Percentiles rank a stretch among this genome's conserved stretches.
Conservation (phyloP, 2,888 invertebrate genomes). For the Cerastis rubricosa region DNA sequence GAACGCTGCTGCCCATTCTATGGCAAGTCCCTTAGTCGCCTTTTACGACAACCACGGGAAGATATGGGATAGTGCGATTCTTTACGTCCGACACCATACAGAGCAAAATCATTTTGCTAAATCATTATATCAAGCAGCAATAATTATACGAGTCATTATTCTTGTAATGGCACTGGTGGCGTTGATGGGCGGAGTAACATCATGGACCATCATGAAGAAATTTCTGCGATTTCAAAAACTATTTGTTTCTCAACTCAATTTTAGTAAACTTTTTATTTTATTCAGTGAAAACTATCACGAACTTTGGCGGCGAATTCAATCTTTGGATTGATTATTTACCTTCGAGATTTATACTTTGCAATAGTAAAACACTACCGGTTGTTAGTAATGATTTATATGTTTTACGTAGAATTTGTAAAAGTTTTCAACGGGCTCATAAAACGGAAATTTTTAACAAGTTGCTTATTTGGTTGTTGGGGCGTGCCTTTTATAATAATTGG, state of each 20-base stretch:
- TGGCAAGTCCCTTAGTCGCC: no score
- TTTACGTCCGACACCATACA: no score
- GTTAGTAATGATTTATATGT: conserved; percentile 1
- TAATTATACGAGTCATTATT: not conserved
- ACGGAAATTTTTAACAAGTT: not conserved
- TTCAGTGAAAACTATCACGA: no score
- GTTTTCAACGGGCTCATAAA: not conserved
- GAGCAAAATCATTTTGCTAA: no score
- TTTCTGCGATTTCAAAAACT: conserved; percentile 6
- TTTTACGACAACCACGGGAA: no score
- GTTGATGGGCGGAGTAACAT: not conserved
- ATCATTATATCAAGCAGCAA: not conserved
- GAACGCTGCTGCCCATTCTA: no score
- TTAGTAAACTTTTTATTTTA: not conserved
- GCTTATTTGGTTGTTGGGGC: conserved; percentile 1
- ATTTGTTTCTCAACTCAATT: conserved; percentile 3
- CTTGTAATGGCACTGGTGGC: not conserved
- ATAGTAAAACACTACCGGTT: not conserved
- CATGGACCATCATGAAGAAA: conserved; percentile 1
- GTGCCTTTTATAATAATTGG: not conserved
- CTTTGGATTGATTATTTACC: no score
- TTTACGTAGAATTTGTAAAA: not conserved
- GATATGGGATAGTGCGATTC: no score
- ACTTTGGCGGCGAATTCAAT: no score
- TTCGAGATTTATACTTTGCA: not conserved